Percentiles rank a stretch among this genome's conserved stretches.
phyloP scores from a whole-genome alignment of 2,888 invertebrate species.

The Busseola fusca region DNA sequence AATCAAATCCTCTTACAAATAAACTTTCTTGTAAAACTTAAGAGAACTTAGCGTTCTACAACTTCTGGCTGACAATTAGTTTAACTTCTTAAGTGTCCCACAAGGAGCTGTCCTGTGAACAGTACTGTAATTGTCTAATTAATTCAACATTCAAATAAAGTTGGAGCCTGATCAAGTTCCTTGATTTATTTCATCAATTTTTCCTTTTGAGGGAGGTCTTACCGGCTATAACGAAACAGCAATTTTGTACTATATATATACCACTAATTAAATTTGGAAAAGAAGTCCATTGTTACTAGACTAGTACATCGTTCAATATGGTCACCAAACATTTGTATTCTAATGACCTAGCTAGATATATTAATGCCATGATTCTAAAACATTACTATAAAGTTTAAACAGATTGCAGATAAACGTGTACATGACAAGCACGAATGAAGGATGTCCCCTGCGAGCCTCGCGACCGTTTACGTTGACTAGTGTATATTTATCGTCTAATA shows the following conservation, averaged over 20 bases:
- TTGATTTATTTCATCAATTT: not conserved
- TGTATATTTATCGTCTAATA: constrained; percentile 20
- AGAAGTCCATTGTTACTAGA: not conserved
- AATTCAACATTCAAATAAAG: constrained; percentile 13
- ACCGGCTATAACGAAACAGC: not conserved
- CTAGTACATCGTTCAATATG: not conserved
- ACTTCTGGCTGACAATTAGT: constrained; percentile 26
- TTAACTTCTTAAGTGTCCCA: constrained; percentile 35
- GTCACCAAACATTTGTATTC: too few relatives aligned
- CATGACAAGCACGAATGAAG: not conserved
- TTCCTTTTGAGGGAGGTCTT: not conserved
- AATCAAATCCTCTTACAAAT: not conserved
- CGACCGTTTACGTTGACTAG: constrained; percentile 4
- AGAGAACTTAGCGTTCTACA: constrained; percentile 18
- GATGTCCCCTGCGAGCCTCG: not conserved
- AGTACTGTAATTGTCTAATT: constrained; percentile 19
- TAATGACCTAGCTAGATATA: not conserved
- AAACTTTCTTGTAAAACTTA: constrained; percentile 25
- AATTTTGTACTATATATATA: not conserved
- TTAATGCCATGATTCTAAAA: not conserved
- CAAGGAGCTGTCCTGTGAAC: constrained; percentile 24
- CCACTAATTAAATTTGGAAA: not conserved
- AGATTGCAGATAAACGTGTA: not conserved
- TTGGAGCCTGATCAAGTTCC: not conserved
- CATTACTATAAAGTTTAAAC: too few relatives aligned